Conservation (phyloP, 1,140 invertebrate species). For the Meloidogyne hapla region DNA sequence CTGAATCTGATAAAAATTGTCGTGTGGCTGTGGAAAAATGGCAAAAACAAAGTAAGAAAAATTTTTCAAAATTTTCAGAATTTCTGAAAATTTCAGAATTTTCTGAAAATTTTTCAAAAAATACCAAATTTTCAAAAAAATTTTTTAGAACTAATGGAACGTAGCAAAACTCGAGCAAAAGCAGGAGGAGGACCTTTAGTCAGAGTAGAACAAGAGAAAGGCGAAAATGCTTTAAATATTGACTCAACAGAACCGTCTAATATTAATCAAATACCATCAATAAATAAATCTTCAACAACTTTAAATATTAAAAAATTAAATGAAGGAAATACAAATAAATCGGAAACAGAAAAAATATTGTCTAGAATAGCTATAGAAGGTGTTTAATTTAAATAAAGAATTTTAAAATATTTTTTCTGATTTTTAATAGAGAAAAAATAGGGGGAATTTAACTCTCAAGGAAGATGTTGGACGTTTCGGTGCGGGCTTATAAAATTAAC, state of each 20-base stretch:
- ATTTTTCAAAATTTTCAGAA: not conserved
- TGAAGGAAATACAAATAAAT: not conserved
- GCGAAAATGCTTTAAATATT: not conserved
- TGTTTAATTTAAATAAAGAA: not conserved
- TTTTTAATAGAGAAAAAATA: no score
- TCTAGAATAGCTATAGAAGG: not conserved
- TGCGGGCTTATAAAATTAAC: not conserved
- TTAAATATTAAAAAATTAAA: constrained; percentile 4
- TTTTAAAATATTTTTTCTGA: no score
- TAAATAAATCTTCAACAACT: not conserved
- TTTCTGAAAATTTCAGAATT: not conserved
- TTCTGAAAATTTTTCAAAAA: not conserved
- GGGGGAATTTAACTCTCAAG: not conserved
- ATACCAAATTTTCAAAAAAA: not conserved
- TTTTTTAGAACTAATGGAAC: not conserved
- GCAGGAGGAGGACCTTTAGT: not conserved
- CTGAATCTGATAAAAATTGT: constrained; percentile 25
- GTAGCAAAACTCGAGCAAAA: not conserved
- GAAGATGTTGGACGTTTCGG: not conserved
- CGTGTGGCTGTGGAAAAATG: constrained; percentile 1
- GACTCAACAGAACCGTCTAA: not conserved
- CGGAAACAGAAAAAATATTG: not conserved
- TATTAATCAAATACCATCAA: no score
- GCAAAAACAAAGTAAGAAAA: constrained; percentile 11
- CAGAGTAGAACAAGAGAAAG: not conserved